Evolutionary conservation across 2,113 vertebrate species (phyloP).

Genomic region (Tragelaphus buxtoni): DNA sequence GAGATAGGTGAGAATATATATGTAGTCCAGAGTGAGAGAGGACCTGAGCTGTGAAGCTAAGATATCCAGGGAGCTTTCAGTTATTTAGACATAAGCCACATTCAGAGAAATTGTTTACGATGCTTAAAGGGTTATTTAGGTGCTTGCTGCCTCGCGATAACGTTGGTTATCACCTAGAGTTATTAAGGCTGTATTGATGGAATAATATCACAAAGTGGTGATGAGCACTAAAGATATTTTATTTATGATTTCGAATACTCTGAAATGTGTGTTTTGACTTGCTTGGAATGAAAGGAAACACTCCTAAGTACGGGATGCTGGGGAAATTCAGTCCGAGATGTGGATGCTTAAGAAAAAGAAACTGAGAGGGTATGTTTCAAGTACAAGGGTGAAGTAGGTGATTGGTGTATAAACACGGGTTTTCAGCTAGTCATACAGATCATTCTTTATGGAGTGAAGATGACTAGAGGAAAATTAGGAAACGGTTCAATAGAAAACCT

Average conservation of each 20-base stretch:
- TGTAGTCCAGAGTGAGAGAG: neutral
- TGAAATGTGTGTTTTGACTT: constrained; percentile 59
- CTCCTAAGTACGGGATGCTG: neutral
- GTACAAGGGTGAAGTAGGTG: constrained; percentile 50
- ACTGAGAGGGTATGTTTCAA: constrained; percentile 48
- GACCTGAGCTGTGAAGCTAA: constrained; percentile 24
- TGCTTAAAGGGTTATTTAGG: constrained; percentile 67
- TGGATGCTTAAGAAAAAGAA: neutral
- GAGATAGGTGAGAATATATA: constrained; percentile 33
- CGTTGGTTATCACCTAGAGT: constrained; percentile 61
- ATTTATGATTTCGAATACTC: constrained; percentile 48
- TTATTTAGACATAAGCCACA: constrained; percentile 54
- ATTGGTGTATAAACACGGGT: constrained; percentile 12
- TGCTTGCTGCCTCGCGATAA: constrained; percentile 50
- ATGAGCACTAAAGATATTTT: constrained; percentile 57
- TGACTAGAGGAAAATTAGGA: constrained; percentile 65
- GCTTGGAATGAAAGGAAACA: constrained; percentile 55
- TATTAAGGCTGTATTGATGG: constrained; percentile 55
- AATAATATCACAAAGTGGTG: constrained; percentile 67
- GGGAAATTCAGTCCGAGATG: constrained; percentile 52
- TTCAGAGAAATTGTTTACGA: constrained; percentile 53
- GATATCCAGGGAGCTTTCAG: constrained; percentile 31
- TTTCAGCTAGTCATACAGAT: neutral
- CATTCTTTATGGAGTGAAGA: constrained; percentile 46
- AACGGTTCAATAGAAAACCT: constrained; percentile 64